Evolutionary conservation across 2,797 vertebrate species (phyloP).

Genomic region (Rousettus madagascariensis): DNA sequence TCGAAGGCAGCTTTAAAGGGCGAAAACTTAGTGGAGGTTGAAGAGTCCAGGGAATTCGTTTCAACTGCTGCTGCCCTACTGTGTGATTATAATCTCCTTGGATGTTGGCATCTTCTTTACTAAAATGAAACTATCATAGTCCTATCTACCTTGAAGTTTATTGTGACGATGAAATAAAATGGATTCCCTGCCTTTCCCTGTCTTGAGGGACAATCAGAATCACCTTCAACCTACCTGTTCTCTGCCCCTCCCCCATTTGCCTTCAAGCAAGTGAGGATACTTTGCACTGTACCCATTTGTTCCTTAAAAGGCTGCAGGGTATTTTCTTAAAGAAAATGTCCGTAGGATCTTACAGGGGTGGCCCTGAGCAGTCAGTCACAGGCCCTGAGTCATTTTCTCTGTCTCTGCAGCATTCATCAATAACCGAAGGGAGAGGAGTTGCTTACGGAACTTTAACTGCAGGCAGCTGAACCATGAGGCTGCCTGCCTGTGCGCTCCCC

Average conservation of each 20-base stretch:
- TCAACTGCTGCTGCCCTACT: not conserved
- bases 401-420: not conserved
- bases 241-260: not conserved
- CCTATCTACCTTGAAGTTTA: not conserved
- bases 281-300: not conserved
- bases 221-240: not conserved
- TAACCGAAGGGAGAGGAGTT: not conserved
- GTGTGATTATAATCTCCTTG: not conserved
- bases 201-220: not conserved
- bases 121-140: not conserved
- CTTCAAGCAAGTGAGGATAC: not conserved
- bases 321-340: not conserved
- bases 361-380: not conserved
- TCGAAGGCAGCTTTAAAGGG: not conserved
- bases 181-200: not conserved
- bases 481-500: not conserved
- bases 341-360: not conserved
- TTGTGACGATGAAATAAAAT: not conserved
- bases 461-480: not conserved
- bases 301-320: not conserved
- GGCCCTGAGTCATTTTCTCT: not conserved
- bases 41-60: not conserved
- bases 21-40: rapidly evolving
- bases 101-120: not conserved
- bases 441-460: not conserved